phyloP scores from a whole-genome alignment of 2,797 vertebrate genomes.

The Microchirus variegatus region DNA sequence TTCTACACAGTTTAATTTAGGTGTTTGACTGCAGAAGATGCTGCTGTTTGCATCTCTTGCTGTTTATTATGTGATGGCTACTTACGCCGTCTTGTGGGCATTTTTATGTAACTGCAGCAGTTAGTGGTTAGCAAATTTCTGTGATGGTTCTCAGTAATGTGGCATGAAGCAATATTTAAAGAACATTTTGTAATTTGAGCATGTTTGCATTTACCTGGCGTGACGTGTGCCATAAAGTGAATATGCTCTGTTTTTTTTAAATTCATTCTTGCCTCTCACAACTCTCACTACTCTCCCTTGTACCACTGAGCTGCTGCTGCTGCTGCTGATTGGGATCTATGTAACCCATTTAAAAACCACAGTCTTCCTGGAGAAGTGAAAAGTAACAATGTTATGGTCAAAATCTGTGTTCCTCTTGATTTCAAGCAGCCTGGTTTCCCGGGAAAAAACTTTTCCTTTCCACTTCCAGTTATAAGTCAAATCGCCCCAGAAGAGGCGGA shows the following conservation, averaged over 20 bases:
- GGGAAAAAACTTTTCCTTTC: no score
- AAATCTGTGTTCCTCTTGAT: slow-evolving; percentile 1
- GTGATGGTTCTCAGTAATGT: slow-evolving; percentile 21
- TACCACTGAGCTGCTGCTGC: background rate
- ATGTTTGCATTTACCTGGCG: slow-evolving; percentile 6
- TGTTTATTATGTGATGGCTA: background rate
- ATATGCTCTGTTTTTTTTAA: slow-evolving; percentile 1
- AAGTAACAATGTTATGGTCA: slow-evolving; percentile 11
- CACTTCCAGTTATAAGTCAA: no score
- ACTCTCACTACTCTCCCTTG: slow-evolving; percentile 4
- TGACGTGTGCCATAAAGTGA: slow-evolving; percentile 13
- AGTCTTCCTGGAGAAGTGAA: slow-evolving; percentile 8
- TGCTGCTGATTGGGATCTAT: slow-evolving; percentile 34
- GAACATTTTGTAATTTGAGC: slow-evolving; percentile 1
- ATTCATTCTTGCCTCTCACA: slow-evolving; percentile 12
- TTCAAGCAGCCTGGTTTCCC: background rate
- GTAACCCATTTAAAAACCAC: slow-evolving; percentile 34
- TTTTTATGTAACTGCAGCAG: slow-evolving; percentile 10
- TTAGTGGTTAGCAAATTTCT: background rate
- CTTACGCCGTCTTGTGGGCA: slow-evolving; percentile 69
- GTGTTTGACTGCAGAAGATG: slow-evolving; percentile 28
- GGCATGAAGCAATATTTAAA: background rate
- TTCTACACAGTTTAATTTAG: no score
- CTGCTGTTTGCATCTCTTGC: background rate
- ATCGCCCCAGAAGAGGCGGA: no score